These are phyloP conservation scores for Syritta pipiens DNA, from an alignment of 2,888 invertebrate species.

Conservation along the genomic window DNA sequence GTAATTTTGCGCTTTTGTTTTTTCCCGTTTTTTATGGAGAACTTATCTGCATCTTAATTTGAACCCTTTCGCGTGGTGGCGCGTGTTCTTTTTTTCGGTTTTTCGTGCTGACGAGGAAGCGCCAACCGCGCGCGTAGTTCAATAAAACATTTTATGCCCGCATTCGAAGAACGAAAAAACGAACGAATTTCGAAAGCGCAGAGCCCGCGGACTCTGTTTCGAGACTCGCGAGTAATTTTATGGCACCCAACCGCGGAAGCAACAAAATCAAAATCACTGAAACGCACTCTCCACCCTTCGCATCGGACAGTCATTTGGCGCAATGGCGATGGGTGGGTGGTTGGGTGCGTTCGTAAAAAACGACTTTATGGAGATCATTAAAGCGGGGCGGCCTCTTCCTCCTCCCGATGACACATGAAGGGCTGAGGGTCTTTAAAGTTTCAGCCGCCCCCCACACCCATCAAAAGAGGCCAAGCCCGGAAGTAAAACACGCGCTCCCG, in stretches of 20 bases:
- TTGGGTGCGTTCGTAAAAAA: slow-evolving; percentile 53
- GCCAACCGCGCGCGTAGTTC: slow-evolving; percentile 9
- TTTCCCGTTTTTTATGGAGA: slow-evolving; percentile 27
- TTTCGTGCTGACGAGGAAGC: neutral
- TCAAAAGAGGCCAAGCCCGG: slow-evolving; percentile 30
- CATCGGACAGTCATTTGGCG: no score
- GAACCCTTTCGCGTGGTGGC: no score
- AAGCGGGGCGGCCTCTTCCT: no score
- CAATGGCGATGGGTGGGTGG: no score
- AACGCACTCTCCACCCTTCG: no score
- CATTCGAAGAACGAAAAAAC: neutral
- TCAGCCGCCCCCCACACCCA: slow-evolving; percentile 4
- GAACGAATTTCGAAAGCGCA: neutral
- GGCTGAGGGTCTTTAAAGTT: slow-evolving; percentile 26
- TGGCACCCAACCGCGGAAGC: no score
- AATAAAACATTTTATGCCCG: slow-evolving; percentile 29
- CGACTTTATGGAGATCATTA: slow-evolving; percentile 49
- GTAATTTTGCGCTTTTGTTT: no score
- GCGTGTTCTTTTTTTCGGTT: slow-evolving; percentile 1
- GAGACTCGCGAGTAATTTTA: no score
- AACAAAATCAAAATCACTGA: no score
- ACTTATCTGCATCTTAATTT: slow-evolving; percentile 31
- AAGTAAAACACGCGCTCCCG: slow-evolving; percentile 13
- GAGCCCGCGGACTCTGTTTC: no score
- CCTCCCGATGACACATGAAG: neutral